Evolutionary conservation across 1,140 invertebrate genomes (phyloP).

Genomic region (Spodoptera frugiperda): DNA sequence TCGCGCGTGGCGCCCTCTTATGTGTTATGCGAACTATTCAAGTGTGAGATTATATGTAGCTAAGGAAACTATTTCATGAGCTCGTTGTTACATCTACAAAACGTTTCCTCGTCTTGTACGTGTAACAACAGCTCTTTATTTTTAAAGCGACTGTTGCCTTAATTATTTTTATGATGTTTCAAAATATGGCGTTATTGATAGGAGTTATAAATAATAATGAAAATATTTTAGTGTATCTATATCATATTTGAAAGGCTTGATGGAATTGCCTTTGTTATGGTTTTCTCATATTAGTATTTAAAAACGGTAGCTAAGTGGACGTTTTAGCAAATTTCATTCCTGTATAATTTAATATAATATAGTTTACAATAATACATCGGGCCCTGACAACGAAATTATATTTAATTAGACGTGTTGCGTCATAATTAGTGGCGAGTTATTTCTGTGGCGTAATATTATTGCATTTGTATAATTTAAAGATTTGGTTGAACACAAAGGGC

Average conservation of each 20-base stretch:
- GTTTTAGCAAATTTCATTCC: conserved; percentile 61
- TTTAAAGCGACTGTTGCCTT: conserved; percentile 71
- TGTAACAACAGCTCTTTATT: conserved; percentile 59
- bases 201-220: conserved; percentile 49
- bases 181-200: conserved; percentile 67
- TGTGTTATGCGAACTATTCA: conserved; percentile 13
- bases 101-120: conserved; percentile 17
- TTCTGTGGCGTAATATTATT: conserved; percentile 11
- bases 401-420: conserved; percentile 10
- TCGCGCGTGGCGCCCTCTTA: neutral
- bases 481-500: conserved; percentile 42
- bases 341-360: conserved; percentile 50
- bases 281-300: conserved; percentile 52
- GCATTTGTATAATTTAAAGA: neutral
- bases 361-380: conserved; percentile 39
- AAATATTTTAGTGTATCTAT: conserved; percentile 72
- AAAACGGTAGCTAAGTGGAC: conserved; percentile 58
- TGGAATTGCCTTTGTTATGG: conserved; percentile 68
- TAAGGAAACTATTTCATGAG: conserved; percentile 52
- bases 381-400: conserved; percentile 53
- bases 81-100: conserved; percentile 56
- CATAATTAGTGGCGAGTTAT: conserved; percentile 2
- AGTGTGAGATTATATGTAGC: conserved; percentile 55
- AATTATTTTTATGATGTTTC: conserved; percentile 69
- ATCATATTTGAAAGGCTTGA: conserved; percentile 63